Evolutionary conservation across 2,113 vertebrate species (phyloP).

Genomic region (Paedocypris sp.): DNA sequence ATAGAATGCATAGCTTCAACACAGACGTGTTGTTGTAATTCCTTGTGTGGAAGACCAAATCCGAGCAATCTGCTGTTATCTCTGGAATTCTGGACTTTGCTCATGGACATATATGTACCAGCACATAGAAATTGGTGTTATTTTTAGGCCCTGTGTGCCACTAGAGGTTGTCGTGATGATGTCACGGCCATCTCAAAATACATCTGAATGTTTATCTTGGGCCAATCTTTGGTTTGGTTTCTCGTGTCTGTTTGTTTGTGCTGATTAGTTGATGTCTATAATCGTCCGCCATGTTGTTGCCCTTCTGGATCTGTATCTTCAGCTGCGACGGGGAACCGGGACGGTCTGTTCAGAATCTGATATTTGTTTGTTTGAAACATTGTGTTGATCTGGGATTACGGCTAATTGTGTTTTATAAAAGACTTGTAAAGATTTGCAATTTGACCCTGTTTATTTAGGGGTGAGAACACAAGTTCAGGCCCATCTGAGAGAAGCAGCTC

Average conservation of each 20-base stretch:
- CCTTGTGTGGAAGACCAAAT: conserved; percentile 33
- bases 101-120: conserved; percentile 64
- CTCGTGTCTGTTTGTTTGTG: conserved; percentile 46
- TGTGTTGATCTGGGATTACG: too few relatives aligned
- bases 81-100: conserved; percentile 51
- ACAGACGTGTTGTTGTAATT: conserved; percentile 28
- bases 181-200: conserved; percentile 50
- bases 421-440: too few relatives aligned
- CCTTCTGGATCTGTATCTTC: not conserved
- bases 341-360: not conserved
- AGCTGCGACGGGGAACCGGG: not conserved
- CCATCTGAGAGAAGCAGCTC: too few relatives aligned
- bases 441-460: too few relatives aligned
- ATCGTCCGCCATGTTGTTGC: not conserved
- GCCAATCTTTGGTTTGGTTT: conserved; percentile 35
- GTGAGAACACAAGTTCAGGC: too few relatives aligned
- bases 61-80: conserved; percentile 54
- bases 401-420: too few relatives aligned
- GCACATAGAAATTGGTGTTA: conserved; percentile 46
- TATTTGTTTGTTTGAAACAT: not conserved
- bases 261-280: conserved; percentile 31
- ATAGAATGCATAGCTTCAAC: too few relatives aligned
- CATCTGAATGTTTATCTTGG: conserved; percentile 49
- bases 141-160: conserved; percentile 46
- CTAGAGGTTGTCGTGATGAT: conserved; percentile 48